These are phyloP conservation scores for Echinops telfairi DNA, from an alignment of 2,113 vertebrate species.

Conservation along the genomic window DNA sequence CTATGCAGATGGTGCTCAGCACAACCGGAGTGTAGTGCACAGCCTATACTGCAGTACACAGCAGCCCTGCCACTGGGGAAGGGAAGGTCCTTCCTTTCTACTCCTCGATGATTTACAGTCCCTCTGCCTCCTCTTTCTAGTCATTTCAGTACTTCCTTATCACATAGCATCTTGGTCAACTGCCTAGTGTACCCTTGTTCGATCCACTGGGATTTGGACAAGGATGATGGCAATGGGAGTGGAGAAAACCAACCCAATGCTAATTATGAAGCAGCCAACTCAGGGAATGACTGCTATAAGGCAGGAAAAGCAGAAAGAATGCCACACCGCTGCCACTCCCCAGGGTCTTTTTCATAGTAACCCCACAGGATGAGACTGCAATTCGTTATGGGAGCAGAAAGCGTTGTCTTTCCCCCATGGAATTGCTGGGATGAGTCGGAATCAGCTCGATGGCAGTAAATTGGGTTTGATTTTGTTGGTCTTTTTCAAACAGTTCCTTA, in stretches of 20 bases:
- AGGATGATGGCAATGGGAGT: not conserved
- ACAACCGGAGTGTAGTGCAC: not conserved
- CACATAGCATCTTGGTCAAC: not conserved
- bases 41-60: not conserved
- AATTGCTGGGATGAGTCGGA: too few species aligned
- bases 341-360: too few species aligned
- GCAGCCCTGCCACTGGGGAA: not conserved
- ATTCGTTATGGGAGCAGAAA: too few species aligned
- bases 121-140: not conserved
- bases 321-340: not conserved
- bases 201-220: not conserved
- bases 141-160: not conserved
- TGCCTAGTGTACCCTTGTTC: not conserved
- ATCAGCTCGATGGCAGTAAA: too few species aligned
- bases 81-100: not conserved
- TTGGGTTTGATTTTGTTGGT: too few species aligned
- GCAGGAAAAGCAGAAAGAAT: not conserved
- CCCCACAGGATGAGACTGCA: too few species aligned
- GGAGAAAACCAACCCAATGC: not conserved
- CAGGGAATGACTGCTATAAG: not conserved
- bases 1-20: too few species aligned
- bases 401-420: too few species aligned
- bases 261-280: not conserved
- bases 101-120: not conserved
- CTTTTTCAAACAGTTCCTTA: not conserved